Conservation (phyloP, 2,797 vertebrate species). For the Echiichthys vipera region DNA sequence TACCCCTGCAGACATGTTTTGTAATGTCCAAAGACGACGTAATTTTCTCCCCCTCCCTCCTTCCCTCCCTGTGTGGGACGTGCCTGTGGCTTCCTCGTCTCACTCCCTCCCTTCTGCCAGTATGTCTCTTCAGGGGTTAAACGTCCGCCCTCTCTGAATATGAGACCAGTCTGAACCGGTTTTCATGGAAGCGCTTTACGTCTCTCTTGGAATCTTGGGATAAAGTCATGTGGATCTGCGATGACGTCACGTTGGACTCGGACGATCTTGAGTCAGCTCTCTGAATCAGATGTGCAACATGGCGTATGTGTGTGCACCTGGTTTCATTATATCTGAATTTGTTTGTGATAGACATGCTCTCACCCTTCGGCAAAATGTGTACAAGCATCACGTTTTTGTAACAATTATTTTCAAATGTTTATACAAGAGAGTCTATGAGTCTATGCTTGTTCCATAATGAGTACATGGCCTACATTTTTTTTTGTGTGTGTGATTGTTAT, state of each 20-base stretch:
- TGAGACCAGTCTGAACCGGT: constrained; percentile 91
- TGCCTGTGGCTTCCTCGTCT: constrained; percentile 10
- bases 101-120: constrained; percentile 52
- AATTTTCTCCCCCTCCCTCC: constrained; percentile 53
- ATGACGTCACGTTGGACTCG: constrained; percentile 88
- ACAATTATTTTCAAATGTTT: background rate
- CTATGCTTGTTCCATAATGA: constrained; percentile 8
- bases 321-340: background rate
- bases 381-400: background rate
- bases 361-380: background rate
- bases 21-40: constrained; percentile 45
- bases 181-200: constrained; percentile 91
- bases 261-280: constrained; percentile 85
- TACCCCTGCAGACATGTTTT: constrained; percentile 37
- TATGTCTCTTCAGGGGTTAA: constrained; percentile 86
- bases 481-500: constrained; percentile 21
- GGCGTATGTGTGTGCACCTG: constrained; percentile 1
- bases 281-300: constrained; percentile 54
- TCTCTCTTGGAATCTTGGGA: constrained; percentile 90
- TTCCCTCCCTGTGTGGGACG: constrained; percentile 30
- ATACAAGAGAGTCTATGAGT: background rate
- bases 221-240: constrained; percentile 89
- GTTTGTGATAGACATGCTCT: background rate
- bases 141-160: constrained; percentile 84
- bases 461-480: constrained; percentile 20